These are phyloP conservation scores for Sphecodes monilicornis DNA, from an alignment of 2,888 invertebrate genomes.

Conservation along the genomic window DNA sequence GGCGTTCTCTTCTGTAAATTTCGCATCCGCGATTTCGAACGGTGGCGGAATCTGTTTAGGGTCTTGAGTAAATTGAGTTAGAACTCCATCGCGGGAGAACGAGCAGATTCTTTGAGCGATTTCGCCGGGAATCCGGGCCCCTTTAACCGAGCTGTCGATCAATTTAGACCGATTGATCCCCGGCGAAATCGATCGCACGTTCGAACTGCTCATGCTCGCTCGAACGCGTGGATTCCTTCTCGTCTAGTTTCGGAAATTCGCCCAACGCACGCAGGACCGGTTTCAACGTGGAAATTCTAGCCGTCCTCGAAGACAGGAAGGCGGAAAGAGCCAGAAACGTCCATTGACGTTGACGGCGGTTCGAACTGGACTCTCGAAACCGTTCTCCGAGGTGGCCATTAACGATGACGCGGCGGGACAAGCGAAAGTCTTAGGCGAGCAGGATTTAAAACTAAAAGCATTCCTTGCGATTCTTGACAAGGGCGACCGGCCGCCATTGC, in stretches of 20 bases:
- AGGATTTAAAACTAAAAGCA: conserved; percentile 71
- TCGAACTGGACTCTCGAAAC: conserved; percentile 42
- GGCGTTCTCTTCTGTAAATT: conserved; percentile 42
- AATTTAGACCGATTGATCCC: conserved; percentile 26
- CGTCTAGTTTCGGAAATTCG: conserved; percentile 7
- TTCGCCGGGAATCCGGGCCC: neutral
- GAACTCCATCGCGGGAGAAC: conserved; percentile 44
- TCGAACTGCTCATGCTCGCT: neutral
- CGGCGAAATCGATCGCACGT: conserved; percentile 19
- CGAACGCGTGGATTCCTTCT: neutral
- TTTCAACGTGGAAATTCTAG: conserved; percentile 18
- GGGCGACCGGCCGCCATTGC: conserved; percentile 68
- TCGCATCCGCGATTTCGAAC: conserved; percentile 37
- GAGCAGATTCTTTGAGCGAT: conserved; percentile 32
- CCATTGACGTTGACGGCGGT: conserved; percentile 59
- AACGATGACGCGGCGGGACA: conserved; percentile 57
- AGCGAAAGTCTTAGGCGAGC: conserved; percentile 44
- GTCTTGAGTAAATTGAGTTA: conserved; percentile 72
- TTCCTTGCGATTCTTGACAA: conserved; percentile 74
- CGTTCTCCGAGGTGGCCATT: conserved; percentile 62
- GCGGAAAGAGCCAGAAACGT: conserved; percentile 21
- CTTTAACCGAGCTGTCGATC: conserved; percentile 21
- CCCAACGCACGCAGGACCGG: neutral
- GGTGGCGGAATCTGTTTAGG: conserved; percentile 72
- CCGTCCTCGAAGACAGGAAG: conserved; percentile 10